Base-by-base conservation (phyloP, 1,140 invertebrate genomes). In the Psix sp. region DNA sequence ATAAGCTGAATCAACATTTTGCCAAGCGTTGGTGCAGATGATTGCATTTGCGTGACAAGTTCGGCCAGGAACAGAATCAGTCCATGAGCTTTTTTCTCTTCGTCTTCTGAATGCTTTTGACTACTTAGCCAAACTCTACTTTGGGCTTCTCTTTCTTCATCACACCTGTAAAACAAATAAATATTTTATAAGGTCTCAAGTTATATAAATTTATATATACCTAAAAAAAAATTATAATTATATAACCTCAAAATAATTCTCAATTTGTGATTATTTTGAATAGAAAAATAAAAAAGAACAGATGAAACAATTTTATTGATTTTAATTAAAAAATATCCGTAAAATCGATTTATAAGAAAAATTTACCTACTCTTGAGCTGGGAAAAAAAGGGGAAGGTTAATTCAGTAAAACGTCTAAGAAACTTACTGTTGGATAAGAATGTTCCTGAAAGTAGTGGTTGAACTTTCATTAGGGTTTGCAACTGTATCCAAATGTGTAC, bases 401-500 rank as follows among this genome's bases (percentile, higher is more conserved):
- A n/a, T n/a, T n/a, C n/a, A n/a, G n/a, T n/a, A n/a, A n/a, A n/a
- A n/a, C n/a, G n/a, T n/a, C n/a, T n/a, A n/a, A n/a, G n/a, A n/a
- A n/a, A n/a, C n/a, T 29, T 60, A 88, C 88, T 82, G 77, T 24
- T 72, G 77, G 33, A 83, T 77, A 29, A 89, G 77, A 13, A 81
- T 78, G 3, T 82, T 74, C 46, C 89, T 88, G 79, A 92, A 91
- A 42, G 85, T 86, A 0, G 88, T 89, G 35, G 84, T 73, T 24
- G 81, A 80, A 43, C 86, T 46, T 3, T 81, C 84, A 15, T 62
- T 36, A 10, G 63, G 56, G 21, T 74, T 71, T 36, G 74, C 74
- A 13, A 80, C 80, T 15, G 87, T 88, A 57, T 90, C 89, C 18
- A 91, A 87, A 87, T 89, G 89, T 26, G 88, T 89, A 76, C 90